Base-by-base conservation (phyloP, 2,888 invertebrate genomes). In the Ormyrus labotus region DNA sequence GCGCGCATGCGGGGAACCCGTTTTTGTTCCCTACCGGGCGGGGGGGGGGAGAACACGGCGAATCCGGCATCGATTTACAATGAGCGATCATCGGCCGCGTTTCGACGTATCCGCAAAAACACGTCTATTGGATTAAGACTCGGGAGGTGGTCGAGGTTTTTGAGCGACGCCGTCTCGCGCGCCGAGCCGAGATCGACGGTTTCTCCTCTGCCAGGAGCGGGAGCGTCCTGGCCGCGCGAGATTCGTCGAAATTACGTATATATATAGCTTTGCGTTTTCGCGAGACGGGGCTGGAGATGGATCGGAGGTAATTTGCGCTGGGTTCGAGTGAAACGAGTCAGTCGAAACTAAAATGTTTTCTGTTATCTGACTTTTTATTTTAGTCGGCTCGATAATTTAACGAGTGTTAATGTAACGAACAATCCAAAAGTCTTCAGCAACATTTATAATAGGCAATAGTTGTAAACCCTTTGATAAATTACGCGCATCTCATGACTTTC, bases 21-120 rank as follows among this genome's bases (percentile, higher is more conserved):
- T 79, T 80, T 80, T 63, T 76, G 45, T 70, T 69, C 65, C 53
- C 65, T 53, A 55, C 70, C 10, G 65, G n/a, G n/a, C n/a, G n/a
- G n/a, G n/a, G n/a, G n/a, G n/a, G 11, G 64, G 60, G 51, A 57
- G 8, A 48, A 57, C 34, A 51, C 13, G 51, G 7, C 47, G 53
- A 8, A 19, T 63, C 51, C 50, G 55, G 61, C 83, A 84, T 86
- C 86, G 86, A 86, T 85, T 86, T 85, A 84, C 86, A 85, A 87
- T 84, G 85, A 87, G 83, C 85, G 84, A 85, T 85, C 67, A 80
- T 71, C 55, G 58, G 10, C 8, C 45, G 55, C 68, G 48, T 72
- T 73, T 79, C 68, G 68, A 57, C 53, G 72, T 45, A 19, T 48
- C 7, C 69, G 34, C 19, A 71, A 76, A 78, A 78, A 78, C 65